Evolutionary conservation across 2,888 invertebrate genomes (phyloP), one percentile per base, ranked within the genome.

Genomic region (Heliconius charithonia): DNA sequence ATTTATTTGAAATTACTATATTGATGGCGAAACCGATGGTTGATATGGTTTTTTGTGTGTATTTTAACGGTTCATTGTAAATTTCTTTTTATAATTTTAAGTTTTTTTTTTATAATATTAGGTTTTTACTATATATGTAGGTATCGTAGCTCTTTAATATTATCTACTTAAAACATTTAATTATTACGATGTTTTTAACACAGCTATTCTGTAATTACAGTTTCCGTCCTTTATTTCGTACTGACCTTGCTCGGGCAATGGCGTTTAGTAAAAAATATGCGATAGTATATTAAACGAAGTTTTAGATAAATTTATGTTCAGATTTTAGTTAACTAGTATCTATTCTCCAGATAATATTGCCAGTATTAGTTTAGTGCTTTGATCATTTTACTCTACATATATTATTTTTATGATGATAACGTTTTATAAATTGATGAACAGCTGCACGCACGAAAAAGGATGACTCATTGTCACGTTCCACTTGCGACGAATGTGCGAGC

Each of bases 211-310:
- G 77, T 83, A 81, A 82, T 82, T 81, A 80, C 71, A 76, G 82
- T 84, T 90, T 92, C 91, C 92, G 90, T 84, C 87, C 90, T 89
- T 91, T 90, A 90, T 89, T 88, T 85, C 82, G 82, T 82, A 84
- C 83, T 89, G 87, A 88, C 87, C 86, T 87, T 86, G 82, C 81
- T 71, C 80, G 78, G 81, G 16, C 69, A 73, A 80, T 74, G 72
- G 71, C n/a, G 62, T 32, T 37, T 66, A 65, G 29, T 79, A 78
- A 81, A 82, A 81, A 81, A 74, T 66, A n/a, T 56, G 22, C 76
- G 27, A 67, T 62, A 69, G 56, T 65, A 80, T 74, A 45, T 37
- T 29, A 51, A n/a, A 59, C 1, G 10, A n/a, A 59, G 59, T 59
- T 59, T 59, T n/a, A n/a, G 59, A n/a, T n/a, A n/a, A n/a, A n/a